A percentile compares a stretch with the other conserved stretches of the same genome.
Evolutionary conservation across 2,113 vertebrate species (phyloP).

Genomic region (Eurystomus gularis): DNA sequence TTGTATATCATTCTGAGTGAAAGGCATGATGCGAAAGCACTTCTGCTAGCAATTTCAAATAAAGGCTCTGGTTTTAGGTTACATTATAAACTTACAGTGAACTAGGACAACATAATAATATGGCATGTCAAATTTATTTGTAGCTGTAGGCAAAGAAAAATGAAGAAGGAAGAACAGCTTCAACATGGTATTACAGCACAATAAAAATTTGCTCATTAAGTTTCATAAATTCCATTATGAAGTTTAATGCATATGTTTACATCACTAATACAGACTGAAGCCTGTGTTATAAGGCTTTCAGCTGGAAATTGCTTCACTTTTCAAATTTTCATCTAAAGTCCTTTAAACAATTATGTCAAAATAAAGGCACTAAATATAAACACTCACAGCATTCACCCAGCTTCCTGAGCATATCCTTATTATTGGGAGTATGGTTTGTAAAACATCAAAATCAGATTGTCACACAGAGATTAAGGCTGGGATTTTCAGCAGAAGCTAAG

Average conservation of each 20-base stretch:
- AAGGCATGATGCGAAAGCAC: background rate
- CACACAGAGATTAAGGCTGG: constrained; percentile 48
- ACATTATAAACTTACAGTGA: constrained; percentile 25
- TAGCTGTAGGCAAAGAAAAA: constrained; percentile 54
- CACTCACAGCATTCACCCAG: background rate
- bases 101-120: constrained; percentile 51
- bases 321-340: constrained; percentile 39
- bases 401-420: constrained; percentile 4
- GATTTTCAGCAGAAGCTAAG: constrained; percentile 44
- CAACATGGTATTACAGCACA: background rate
- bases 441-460: constrained; percentile 60
- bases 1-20: background rate
- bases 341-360: constrained; percentile 47
- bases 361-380: constrained; percentile 36
- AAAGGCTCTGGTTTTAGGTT: constrained; percentile 14
- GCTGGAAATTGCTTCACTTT: constrained; percentile 42
- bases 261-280: constrained; percentile 3
- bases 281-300: background rate
- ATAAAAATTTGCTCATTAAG: constrained; percentile 57
- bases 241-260: constrained; percentile 56
- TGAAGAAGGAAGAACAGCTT: constrained; percentile 17
- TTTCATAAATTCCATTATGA: constrained; percentile 57
- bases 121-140: constrained; percentile 55
- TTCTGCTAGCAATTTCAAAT: constrained; percentile 36
- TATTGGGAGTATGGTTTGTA: constrained; percentile 18